Evolutionary conservation across 2,888 invertebrate genomes (phyloP).

Genomic region (Cactoblastis cactorum): DNA sequence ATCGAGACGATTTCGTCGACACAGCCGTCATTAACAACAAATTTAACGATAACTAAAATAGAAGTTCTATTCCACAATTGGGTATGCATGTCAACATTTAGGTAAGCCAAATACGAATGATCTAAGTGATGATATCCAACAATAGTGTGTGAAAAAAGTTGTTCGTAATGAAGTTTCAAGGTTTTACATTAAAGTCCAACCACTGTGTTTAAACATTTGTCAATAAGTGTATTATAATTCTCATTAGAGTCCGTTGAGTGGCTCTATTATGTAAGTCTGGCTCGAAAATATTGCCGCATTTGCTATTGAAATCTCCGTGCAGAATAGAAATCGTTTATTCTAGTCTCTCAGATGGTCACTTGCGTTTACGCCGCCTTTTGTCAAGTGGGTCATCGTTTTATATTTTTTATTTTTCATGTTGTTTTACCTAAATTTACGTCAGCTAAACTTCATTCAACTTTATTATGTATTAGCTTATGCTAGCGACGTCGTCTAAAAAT

Average conservation of each 20-base stretch:
- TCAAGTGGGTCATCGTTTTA: not conserved
- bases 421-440: too few species aligned
- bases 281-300: not conserved
- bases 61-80: too few species aligned
- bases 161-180: too few species aligned
- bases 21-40: not conserved
- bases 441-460: not conserved
- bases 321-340: slow-evolving; percentile 2
- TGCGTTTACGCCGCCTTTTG: not conserved
- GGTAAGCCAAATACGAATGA: too few species aligned
- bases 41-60: not conserved
- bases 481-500: too few species aligned
- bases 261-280: slow-evolving; percentile 1
- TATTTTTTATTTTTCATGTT: not conserved
- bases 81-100: too few species aligned
- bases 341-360: not conserved
- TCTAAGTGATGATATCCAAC: too few species aligned
- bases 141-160: too few species aligned
- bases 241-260: not conserved
- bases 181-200: not conserved
- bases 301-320: not conserved
- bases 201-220: not conserved
- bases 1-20: not conserved
- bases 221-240: not conserved
- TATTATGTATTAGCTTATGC: not conserved